phyloP scores from a whole-genome alignment of 1,140 invertebrate species.

The Sitodiplosis mosellana region DNA sequence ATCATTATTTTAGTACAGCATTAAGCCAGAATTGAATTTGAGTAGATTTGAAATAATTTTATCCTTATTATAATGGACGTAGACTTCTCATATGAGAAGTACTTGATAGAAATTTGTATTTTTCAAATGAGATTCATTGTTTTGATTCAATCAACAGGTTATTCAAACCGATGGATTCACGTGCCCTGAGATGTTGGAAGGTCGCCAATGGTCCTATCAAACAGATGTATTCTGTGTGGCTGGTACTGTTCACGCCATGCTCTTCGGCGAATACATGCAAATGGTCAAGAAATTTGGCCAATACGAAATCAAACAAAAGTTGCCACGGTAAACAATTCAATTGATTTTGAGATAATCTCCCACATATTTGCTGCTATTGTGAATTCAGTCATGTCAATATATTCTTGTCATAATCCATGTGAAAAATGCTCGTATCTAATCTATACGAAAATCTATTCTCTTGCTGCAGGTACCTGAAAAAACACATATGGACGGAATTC shows the following conservation, averaged over 20 bases:
- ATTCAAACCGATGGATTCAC: constrained; percentile 53
- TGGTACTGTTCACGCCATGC: constrained; percentile 68
- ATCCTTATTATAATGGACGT: not conserved
- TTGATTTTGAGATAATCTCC: too few species aligned
- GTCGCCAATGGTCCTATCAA: constrained; percentile 80
- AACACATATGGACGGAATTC: constrained; percentile 43
- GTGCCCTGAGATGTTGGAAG: constrained; percentile 75
- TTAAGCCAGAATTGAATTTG: not conserved
- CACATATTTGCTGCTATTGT: too few species aligned
- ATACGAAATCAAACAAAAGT: constrained; percentile 40
- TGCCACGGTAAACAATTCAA: constrained; percentile 23
- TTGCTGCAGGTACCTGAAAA: constrained; percentile 37
- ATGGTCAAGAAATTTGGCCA: constrained; percentile 15
- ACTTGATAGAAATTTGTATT: too few species aligned
- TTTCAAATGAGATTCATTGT: too few species aligned
- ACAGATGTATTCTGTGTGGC: constrained; percentile 80
- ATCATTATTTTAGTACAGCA: not conserved
- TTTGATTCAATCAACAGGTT: constrained; percentile 6
- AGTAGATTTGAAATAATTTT: not conserved
- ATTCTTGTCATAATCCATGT: not conserved
- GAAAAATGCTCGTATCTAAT: not conserved
- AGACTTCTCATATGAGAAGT: too few species aligned
- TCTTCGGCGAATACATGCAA: constrained; percentile 81
- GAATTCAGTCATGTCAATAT: not conserved
- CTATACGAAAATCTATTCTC: constrained; percentile 8